A percentile compares a stretch with the other conserved stretches of the same genome.
Conservation (phyloP, 2,888 invertebrate genomes). For the Drosophila fungiperda region DNA sequence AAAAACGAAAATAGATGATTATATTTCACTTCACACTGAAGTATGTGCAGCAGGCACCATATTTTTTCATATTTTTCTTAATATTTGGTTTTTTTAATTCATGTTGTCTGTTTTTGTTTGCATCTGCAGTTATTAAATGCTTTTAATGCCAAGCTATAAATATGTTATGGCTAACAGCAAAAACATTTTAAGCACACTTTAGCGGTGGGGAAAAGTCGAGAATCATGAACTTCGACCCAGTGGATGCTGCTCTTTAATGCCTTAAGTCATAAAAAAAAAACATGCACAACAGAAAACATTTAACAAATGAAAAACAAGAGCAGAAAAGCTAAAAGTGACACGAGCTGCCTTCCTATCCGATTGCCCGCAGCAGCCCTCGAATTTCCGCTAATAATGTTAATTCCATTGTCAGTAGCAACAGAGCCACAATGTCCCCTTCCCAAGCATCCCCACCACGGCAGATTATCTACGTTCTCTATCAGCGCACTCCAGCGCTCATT, state of each 20-base stretch:
- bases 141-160: slow-evolving; percentile 41
- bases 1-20: slow-evolving; percentile 53
- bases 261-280: slow-evolving; percentile 44
- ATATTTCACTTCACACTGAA: slow-evolving; percentile 53
- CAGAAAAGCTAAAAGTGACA: slow-evolving; percentile 63
- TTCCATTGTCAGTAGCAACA: slow-evolving; percentile 70
- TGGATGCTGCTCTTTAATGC: slow-evolving; percentile 19
- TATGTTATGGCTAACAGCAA: slow-evolving; percentile 26
- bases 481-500: slow-evolving; percentile 26
- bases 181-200: slow-evolving; percentile 17
- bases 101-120: neutral
- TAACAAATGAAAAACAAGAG: slow-evolving; percentile 59
- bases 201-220: slow-evolving; percentile 5
- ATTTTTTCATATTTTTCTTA: slow-evolving; percentile 1
- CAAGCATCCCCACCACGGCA: slow-evolving; percentile 24
- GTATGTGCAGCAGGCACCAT: slow-evolving; percentile 19
- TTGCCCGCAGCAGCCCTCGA: slow-evolving; percentile 34
- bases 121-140: slow-evolving; percentile 12
- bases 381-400: slow-evolving; percentile 81
- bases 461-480: slow-evolving; percentile 69
- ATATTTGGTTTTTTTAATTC: neutral
- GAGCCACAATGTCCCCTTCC: neutral
- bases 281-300: slow-evolving; percentile 49
- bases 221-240: slow-evolving; percentile 26
- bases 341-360: slow-evolving; percentile 8